Percentiles rank a stretch among this genome's conserved stretches.
These are phyloP conservation scores for Leptodirus hochenwartii DNA, from an alignment of 2,888 invertebrate species.

Conservation along the genomic window DNA sequence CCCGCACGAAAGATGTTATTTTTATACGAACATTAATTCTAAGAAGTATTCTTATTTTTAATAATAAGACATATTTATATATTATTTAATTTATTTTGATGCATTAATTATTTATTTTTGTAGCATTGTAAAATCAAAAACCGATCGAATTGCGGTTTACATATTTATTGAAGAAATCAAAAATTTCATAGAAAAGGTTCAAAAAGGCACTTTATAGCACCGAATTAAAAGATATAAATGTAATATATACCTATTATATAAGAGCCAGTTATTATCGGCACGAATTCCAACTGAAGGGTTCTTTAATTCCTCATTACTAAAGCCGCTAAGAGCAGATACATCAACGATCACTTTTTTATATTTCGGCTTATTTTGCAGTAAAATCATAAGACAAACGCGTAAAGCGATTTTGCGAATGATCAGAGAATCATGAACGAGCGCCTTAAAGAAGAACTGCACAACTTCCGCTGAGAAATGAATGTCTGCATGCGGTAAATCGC, in stretches of 20 bases:
- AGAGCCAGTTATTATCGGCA: conserved; percentile 55
- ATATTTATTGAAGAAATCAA: too few species aligned
- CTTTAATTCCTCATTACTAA: conserved; percentile 19
- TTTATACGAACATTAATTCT: too few species aligned
- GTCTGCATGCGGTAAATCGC: conserved; percentile 52
- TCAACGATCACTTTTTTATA: conserved; percentile 40
- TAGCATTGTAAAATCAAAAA: too few species aligned
- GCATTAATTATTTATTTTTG: too few species aligned
- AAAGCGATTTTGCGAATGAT: conserved; percentile 56
- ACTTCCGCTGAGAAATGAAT: conserved; percentile 41
- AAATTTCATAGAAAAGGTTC: too few species aligned
- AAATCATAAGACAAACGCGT: conserved; percentile 38
- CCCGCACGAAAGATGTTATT: too few species aligned
- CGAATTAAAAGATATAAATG: too few species aligned
- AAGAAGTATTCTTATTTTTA: too few species aligned
- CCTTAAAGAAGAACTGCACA: conserved; percentile 42
- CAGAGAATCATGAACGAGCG: conserved; percentile 60
- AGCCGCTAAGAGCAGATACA: conserved; percentile 12
- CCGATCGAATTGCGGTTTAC: too few species aligned
- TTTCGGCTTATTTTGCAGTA: conserved; percentile 54
- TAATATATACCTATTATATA: conserved; percentile 38
- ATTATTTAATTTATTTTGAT: too few species aligned
- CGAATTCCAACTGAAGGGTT: conserved; percentile 34
- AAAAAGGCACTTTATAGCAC: too few species aligned
- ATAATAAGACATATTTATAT: too few species aligned